Base-by-base conservation (phyloP, 2,797 vertebrate species). In the Manis pentadactyla region DNA sequence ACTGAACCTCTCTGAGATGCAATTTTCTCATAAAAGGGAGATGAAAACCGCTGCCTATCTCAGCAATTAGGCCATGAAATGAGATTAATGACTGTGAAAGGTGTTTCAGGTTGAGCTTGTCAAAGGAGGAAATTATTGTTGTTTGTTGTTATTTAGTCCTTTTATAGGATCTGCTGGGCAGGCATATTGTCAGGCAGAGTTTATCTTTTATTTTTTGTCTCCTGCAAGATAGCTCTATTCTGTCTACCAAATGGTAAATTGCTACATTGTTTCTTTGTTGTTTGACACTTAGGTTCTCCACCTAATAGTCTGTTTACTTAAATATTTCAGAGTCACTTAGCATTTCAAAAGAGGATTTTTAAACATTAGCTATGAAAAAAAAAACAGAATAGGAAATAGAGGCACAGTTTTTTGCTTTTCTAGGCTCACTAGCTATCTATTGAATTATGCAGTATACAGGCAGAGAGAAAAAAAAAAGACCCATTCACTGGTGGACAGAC, bases 261-360 rank as follows among this genome's bases (percentile, higher is more conserved):
- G 37, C 6, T 63, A 74, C 34, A 15, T 51, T 86, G 31, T 90
- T 85, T 92, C 49, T 93, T 94, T 96, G 85, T 95, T 82, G 77
- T 95, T 91, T 95, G 94, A 95, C 77, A 79, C 77, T 73, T 69
- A 75, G 46, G 68, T 88, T 90, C 39, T 84, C 81, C 88, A 61
- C 57, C 34, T 75, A 96, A 88, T 71, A 14, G 68, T 97, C 83
- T 97, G 90, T 98, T 98, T 96, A 96, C 66, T 90, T 96, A 96
- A 97, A 94, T 88, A 94, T 88, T 95, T 86, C 77, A 93, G 23
- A 87, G 81, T 61, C 61, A 95, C n/a, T 95, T 77, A 93, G 81
- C 85, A 88, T 97, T 96, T 96, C 92, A 95, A 93, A 96, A 94
- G 85, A 77, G 6, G 64, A 68, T 42, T 96, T 90, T 95, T 81